Base-by-base conservation (phyloP, 2,113 vertebrate genomes). In the Hylia prasina region DNA sequence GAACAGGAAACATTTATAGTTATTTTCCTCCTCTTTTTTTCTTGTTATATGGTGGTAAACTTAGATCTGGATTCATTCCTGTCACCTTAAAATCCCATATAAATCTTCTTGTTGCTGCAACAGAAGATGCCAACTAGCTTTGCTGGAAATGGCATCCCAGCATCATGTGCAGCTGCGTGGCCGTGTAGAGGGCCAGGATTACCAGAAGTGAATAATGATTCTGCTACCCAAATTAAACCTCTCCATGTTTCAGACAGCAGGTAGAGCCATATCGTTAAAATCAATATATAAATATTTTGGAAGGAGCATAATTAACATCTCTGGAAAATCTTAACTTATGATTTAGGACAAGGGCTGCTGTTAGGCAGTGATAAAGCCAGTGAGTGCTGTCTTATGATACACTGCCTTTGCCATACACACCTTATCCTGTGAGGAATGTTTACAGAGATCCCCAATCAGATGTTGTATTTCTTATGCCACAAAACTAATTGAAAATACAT, bases 381-480 rank as follows among this genome's bases (percentile, higher is more conserved):
- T 60, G 24, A 89, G 22, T 37, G 20, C 27, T 68, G 27, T 7
- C 13, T 63, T 72, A 20, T 27, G 11, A 40, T 63, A 33, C 28
- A 31, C 20, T 78, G 31, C 13, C 40, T 66, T 92, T 70, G 10
- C 15, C 31, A 20, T 65, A 40, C 7, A 61, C 40, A 78, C 27
- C 39, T 56, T 47, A 70, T 7, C 22, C 15, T 48, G 6, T n/a
- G 31, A 82, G 24, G 13, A 75, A 63, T 20, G 7, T 30, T 82
- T 82, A 28, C 31, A 42, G 88, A 54, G 8, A 48, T 94, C 6
- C 6, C 15, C 0, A 0, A 11, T 20, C 15, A 53, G 24, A n/a
- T 82, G 56, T 28, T 71, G 15, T 11, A 44, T 18, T 77, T 58
- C 27, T 44, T 44, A 3, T 53, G 24, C 9, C 40, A 48, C 13